phyloP scores from a whole-genome alignment of 2,797 vertebrate genomes.

The Paratrypauchen microcephalus region DNA sequence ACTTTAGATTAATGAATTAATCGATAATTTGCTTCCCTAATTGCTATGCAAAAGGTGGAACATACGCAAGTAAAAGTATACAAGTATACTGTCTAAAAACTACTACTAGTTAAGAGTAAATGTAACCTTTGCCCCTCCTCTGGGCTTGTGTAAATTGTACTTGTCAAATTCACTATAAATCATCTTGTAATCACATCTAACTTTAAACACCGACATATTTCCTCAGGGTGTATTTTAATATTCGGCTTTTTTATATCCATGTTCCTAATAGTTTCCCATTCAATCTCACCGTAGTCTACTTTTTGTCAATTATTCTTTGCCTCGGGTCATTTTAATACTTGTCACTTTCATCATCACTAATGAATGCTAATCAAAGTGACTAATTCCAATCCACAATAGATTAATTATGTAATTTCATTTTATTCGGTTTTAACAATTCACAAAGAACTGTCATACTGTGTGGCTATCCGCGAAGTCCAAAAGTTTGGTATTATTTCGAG shows the following conservation, averaged over 20 bases:
- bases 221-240: not conserved
- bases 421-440: not conserved
- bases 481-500: not conserved
- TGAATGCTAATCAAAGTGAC: conserved; percentile 2
- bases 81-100: no score
- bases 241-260: not conserved
- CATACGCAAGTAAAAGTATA: no score
- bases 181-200: not conserved
- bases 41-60: no score
- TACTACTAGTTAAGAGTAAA: no score
- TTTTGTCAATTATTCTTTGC: conserved; percentile 1
- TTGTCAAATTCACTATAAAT: not conserved
- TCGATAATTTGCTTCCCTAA: no score
- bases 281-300: not conserved
- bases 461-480: not conserved
- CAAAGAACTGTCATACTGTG: not conserved
- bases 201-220: not conserved
- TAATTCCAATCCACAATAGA: not conserved
- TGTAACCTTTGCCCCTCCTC: no score
- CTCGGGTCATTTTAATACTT: not conserved
- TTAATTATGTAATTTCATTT: not conserved
- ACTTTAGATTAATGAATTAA: no score
- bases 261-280: not conserved
- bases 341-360: conserved; percentile 1
- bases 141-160: no score